phyloP scores from a whole-genome alignment of 2,888 invertebrate genomes.

The Acleris laterana region DNA sequence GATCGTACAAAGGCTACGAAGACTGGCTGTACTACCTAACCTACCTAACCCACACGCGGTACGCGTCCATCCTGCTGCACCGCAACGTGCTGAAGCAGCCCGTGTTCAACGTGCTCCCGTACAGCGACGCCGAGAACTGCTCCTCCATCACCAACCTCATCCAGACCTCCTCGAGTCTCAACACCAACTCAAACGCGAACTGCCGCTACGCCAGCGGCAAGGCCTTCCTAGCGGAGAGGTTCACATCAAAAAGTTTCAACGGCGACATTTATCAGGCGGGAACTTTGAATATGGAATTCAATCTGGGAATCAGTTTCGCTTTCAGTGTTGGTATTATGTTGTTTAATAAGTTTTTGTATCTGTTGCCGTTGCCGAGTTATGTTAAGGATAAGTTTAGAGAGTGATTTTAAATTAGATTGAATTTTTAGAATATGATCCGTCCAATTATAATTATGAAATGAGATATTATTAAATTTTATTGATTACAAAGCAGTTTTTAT shows the following conservation, averaged over 20 bases:
- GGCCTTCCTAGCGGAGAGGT: slow-evolving; percentile 89
- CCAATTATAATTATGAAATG: slow-evolving; percentile 19
- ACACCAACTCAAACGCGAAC: slow-evolving; percentile 81
- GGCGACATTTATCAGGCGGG: slow-evolving; percentile 84
- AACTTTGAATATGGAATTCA: slow-evolving; percentile 88
- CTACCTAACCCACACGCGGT: slow-evolving; percentile 91
- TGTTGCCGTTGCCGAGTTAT: slow-evolving; percentile 92
- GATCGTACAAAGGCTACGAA: slow-evolving; percentile 90
- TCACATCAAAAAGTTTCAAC: slow-evolving; percentile 82
- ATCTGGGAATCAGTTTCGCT: slow-evolving; percentile 92
- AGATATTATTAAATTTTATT: slow-evolving; percentile 21
- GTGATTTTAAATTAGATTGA: slow-evolving; percentile 42
- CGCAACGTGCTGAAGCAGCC: slow-evolving; percentile 87
- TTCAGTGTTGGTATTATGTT: slow-evolving; percentile 92
- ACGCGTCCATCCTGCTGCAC: slow-evolving; percentile 90
- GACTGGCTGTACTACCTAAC: slow-evolving; percentile 93
- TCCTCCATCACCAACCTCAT: slow-evolving; percentile 79
- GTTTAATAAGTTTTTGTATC: slow-evolving; percentile 92
- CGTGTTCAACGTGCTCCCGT: slow-evolving; percentile 81
- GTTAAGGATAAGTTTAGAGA: slow-evolving; percentile 95
- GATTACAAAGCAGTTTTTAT: not conserved
- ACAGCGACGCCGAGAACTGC: slow-evolving; percentile 82
- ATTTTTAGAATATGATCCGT: slow-evolving; percentile 23
- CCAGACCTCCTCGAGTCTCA: slow-evolving; percentile 79
- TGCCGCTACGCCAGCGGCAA: slow-evolving; percentile 89